Evolutionary conservation across 1,140 invertebrate species (phyloP).

Genomic region (Pectinophora gossypiella): DNA sequence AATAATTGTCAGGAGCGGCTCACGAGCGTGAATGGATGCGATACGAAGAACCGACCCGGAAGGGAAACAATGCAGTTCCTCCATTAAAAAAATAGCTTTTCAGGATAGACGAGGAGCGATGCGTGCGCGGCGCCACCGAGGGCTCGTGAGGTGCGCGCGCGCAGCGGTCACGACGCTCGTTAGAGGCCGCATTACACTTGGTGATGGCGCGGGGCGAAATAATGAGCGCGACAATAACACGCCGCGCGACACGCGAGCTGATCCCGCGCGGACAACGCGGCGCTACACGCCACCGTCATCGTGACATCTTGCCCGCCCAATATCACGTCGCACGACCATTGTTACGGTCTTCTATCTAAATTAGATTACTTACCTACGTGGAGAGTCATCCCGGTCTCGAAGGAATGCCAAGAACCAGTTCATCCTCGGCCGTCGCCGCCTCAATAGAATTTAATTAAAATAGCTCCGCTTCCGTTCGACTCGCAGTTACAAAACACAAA

Average conservation of each 20-base stretch:
- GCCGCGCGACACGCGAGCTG: not conserved
- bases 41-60: not conserved
- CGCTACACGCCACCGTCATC: not conserved
- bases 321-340: too few relatives aligned
- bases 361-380: not conserved
- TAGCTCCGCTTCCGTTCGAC: not conserved
- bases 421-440: not conserved
- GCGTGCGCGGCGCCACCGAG: not conserved
- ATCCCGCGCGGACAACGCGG: not conserved
- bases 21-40: too few relatives aligned
- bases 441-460: not conserved
- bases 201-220: not conserved
- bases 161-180: conserved; percentile 3
- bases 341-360: too few relatives aligned
- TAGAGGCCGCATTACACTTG: not conserved
- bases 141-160: not conserved
- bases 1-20: too few relatives aligned
- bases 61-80: not conserved
- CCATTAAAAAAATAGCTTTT: not conserved
- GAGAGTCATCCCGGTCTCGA: too few relatives aligned
- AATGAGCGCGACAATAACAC: not conserved
- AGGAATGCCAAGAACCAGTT: not conserved
- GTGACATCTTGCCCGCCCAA: too few relatives aligned
- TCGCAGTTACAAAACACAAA: not conserved
- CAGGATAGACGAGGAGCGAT: not conserved